Percentiles rank a stretch among this genome's conserved stretches.
These are phyloP conservation scores for Syngnathus typhle DNA, from an alignment of 2,113 vertebrate species.

Conservation along the genomic window DNA sequence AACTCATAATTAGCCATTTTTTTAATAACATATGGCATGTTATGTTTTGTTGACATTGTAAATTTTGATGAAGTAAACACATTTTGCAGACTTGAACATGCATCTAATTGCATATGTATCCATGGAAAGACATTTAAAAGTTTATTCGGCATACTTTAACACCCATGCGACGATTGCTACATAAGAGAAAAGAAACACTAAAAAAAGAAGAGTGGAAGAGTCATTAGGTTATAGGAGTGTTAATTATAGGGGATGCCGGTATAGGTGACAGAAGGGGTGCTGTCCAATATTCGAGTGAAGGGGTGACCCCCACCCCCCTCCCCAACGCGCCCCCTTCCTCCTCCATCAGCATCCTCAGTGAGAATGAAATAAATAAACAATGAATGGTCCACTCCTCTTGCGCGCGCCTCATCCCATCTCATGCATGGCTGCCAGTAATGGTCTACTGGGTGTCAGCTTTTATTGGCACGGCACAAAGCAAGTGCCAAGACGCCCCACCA, in stretches of 20 bases:
- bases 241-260: slow-evolving; percentile 55
- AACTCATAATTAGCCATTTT: not conserved
- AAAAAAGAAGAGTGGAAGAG: slow-evolving; percentile 1
- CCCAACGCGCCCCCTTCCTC: not conserved
- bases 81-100: too few relatives aligned
- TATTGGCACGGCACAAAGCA: slow-evolving; percentile 76
- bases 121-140: too few relatives aligned
- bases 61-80: too few relatives aligned
- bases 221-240: slow-evolving; percentile 32
- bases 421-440: slow-evolving; percentile 79
- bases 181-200: slow-evolving; percentile 2
- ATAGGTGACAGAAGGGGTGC: slow-evolving; percentile 63
- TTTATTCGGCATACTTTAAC: too few relatives aligned
- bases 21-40: not conserved
- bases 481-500: slow-evolving; percentile 69
- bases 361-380: slow-evolving; percentile 76
- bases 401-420: slow-evolving; percentile 75
- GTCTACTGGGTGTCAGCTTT: slow-evolving; percentile 75
- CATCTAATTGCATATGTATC: too few relatives aligned
- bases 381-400: slow-evolving; percentile 68
- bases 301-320: slow-evolving; percentile 9
- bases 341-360: slow-evolving; percentile 45
- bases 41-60: not conserved
- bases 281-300: slow-evolving; percentile 51
- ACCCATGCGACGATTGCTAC: not conserved